phyloP scores from a whole-genome alignment of 1,140 invertebrate species.

The Scaptomyza hsui region DNA sequence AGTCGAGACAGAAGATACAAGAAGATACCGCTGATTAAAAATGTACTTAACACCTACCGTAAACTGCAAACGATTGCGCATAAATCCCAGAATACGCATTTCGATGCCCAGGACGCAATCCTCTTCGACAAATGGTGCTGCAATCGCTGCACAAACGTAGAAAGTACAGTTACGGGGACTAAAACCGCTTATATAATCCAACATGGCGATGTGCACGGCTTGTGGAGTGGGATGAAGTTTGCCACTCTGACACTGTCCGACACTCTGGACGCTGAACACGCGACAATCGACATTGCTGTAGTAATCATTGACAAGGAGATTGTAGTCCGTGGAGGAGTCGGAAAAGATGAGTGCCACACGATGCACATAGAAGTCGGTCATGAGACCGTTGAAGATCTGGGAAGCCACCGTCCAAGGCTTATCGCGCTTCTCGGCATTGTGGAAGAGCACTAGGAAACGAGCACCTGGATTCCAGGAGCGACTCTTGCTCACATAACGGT shows the following conservation, averaged over 20 bases:
- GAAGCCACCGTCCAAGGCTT: slow-evolving; percentile 45
- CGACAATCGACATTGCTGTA: slow-evolving; percentile 72
- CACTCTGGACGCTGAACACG: slow-evolving; percentile 53
- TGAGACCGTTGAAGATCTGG: slow-evolving; percentile 59
- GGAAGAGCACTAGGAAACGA: slow-evolving; percentile 70
- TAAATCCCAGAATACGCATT: slow-evolving; percentile 68
- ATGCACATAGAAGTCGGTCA: slow-evolving; percentile 67
- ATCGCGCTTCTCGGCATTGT: slow-evolving; percentile 43
- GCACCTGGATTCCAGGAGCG: slow-evolving; percentile 80
- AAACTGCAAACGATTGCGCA: slow-evolving; percentile 70
- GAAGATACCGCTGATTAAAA: too few relatives aligned
- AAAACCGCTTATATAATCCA: slow-evolving; percentile 58
- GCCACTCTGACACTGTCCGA: slow-evolving; percentile 62
- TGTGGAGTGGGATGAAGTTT: slow-evolving; percentile 26
- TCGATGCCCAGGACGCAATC: slow-evolving; percentile 73
- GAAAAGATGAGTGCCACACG: slow-evolving; percentile 74
- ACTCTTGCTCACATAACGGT: slow-evolving; percentile 40
- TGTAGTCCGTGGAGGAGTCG: slow-evolving; percentile 52
- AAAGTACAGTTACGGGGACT: slow-evolving; percentile 74
- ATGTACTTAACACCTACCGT: too few relatives aligned
- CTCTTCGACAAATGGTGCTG: slow-evolving; percentile 75
- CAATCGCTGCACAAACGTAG: slow-evolving; percentile 68
- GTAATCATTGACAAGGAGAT: slow-evolving; percentile 73
- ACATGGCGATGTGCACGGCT: slow-evolving; percentile 44
- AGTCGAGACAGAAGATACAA: too few relatives aligned